Base-by-base conservation (phyloP, 2,888 invertebrate species). In the Luffia ferchaultella region DNA sequence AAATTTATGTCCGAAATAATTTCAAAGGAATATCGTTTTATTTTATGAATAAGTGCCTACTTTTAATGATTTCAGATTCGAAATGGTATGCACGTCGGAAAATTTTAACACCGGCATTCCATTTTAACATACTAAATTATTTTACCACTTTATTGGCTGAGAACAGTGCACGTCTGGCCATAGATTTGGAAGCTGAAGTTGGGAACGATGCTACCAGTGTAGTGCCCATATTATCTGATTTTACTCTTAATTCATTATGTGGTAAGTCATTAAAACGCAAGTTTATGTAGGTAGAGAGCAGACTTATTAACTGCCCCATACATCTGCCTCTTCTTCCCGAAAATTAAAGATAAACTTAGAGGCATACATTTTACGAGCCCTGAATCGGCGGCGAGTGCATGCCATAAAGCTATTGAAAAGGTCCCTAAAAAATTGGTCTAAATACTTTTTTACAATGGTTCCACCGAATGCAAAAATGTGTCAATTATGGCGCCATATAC, bases 191-290 rank as follows among this genome's bases (percentile, higher is more conserved):
- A 17, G 50, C 51, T n/a, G 60, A 64, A 53, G 50, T 56, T 7
- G 58, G 53, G 0, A 62, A 59, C 18, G 57, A 58, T 18, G 56
- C 64, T 42, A 66, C 76, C 1, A 72, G 88, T 56, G 61, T 88
- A 2, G 65, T 74, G 49, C 77, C 83, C 1, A 67, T 85, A 42
- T 63, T 87, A 2, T 79, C 83, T 2, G 71, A 74, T 18, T 82
- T 82, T 59, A 78, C 87, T 1, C 63, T 87, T 40, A 85, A 85
- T 55, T 71, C 85, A 19, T 85, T 87, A 52, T 86, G 86, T 59
- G 86, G 86, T 86, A 62, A 63, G 63, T 42, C 16, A 16, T 18
- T 12, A 7, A 30, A 7, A 12, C 30, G 12, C 12, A 30, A 30
- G 30, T 30, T n/a, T n/a, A n/a, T n/a, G n/a, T n/a, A n/a, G n/a